Conservation (phyloP, 2,797 vertebrate genomes). For the Clarias platycephalus region DNA sequence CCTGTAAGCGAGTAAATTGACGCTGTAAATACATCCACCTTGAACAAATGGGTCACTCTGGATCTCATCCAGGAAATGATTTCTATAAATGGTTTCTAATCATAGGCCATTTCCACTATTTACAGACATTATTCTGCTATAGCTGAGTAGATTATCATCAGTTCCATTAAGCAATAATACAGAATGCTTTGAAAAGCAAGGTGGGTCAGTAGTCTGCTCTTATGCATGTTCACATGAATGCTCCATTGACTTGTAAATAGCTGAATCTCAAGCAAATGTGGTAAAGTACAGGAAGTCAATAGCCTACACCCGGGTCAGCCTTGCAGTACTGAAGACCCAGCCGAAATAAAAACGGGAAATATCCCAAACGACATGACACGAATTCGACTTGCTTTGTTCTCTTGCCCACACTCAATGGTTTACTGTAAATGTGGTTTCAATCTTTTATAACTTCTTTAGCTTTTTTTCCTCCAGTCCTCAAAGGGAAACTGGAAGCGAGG, state of each 20-base stretch:
- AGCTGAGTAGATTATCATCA: conserved; percentile 53
- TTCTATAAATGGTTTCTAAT: conserved; percentile 56
- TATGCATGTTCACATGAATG: conserved; percentile 57
- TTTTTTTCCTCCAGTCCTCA: conserved; percentile 13
- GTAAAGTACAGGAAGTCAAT: conserved; percentile 44
- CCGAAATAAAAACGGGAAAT: conserved; percentile 48
- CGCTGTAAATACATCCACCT: conserved; percentile 32
- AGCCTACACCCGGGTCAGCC: conserved; percentile 21
- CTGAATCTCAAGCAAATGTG: conserved; percentile 66
- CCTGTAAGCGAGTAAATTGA: conserved; percentile 17
- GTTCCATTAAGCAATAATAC: conserved; percentile 50
- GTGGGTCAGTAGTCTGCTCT: conserved; percentile 46
- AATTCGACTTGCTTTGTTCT: conserved; percentile 67
- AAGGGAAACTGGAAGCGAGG: not conserved
- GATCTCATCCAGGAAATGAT: conserved; percentile 35
- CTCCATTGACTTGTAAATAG: conserved; percentile 69
- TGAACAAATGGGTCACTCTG: conserved; percentile 39
- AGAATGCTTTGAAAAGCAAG: conserved; percentile 43
- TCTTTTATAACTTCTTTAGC: conserved; percentile 38
- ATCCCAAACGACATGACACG: conserved; percentile 67
- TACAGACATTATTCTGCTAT: conserved; percentile 52
- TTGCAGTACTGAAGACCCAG: conserved; percentile 57
- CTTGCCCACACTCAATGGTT: conserved; percentile 69
- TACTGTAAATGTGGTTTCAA: conserved; percentile 61
- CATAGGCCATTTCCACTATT: conserved; percentile 64